Base-by-base conservation (phyloP, 1,140 invertebrate genomes). In the Drosophila pallidifrons region DNA sequence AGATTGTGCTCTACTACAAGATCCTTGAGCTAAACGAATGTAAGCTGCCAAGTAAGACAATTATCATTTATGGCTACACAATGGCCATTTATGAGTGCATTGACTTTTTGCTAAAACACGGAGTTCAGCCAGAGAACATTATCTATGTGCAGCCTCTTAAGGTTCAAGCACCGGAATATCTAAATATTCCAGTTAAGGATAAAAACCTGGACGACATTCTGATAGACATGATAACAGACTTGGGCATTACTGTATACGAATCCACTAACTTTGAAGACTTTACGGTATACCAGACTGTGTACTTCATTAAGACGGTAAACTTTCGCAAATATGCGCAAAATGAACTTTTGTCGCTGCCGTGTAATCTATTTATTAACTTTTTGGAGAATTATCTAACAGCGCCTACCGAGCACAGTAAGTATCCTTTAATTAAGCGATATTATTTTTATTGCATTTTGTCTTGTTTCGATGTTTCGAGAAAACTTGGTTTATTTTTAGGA, bases 1-100 rank as follows among this genome's bases (percentile, higher is more conserved):
- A 77, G 45, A 75, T 89, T 1, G 57, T 81, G n/a, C 76, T 88
- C 0, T 89, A 89, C 10, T 68, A 89, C 52, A 89, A 89, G 35
- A 1, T 89, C 0, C 13, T 32, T 0, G 77, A 80, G 7, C 41
- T 78, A 4, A 46, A 54, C 1, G 65, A 0, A 1, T 8, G 35
- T 10, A 8, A 1, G 25, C 5, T 51, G 2, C 0, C 3, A 1
- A 25, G 20, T 0, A 70, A 55, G 5, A 2, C 3, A 1, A 45
- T 88, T 0, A 11, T 88, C 1, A 8, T 88, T 10, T 88, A 83
- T 20, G 83, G 83, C 10, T 46, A 52, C 15, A 55, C 41, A 0
- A 8, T 89, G 38, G 38, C 49, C 7, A 11, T 69, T 8, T 89
- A 72, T 28, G 83, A 89, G 60, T 81, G 85, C 57, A 58, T 88